These are phyloP conservation scores for Eulemur rubriventer DNA, from an alignment of 2,797 vertebrate species.

Conservation along the genomic window DNA sequence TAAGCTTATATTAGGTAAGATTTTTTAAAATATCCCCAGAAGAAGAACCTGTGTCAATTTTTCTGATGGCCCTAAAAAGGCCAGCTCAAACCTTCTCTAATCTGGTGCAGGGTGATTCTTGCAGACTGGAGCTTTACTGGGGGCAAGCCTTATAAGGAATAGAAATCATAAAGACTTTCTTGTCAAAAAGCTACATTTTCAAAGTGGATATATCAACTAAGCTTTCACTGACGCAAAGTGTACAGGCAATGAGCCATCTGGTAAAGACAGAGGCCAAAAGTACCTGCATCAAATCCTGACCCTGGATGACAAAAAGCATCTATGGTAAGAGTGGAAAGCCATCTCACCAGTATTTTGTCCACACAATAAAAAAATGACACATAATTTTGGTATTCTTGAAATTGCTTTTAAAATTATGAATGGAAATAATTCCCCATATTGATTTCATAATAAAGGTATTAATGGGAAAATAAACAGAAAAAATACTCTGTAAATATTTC, in stretches of 20 bases:
- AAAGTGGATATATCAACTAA: conserved; percentile 26
- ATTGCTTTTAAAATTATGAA: conserved; percentile 31
- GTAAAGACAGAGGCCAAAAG: conserved; percentile 40
- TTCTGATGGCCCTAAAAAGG: neutral
- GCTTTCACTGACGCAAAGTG: neutral
- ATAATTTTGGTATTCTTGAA: conserved; percentile 12
- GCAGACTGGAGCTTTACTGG: neutral
- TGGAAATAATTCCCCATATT: conserved; percentile 8
- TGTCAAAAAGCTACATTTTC: conserved; percentile 13
- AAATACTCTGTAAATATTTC: conserved; percentile 24
- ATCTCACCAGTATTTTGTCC: neutral
- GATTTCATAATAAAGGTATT: conserved; percentile 29
- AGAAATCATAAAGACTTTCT: conserved; percentile 23
- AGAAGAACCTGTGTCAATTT: neutral
- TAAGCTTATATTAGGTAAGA: neutral
- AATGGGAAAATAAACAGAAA: conserved; percentile 16
- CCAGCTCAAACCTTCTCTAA: neutral
- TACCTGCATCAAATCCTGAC: neutral
- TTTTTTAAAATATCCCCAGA: neutral
- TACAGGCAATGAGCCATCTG: neutral
- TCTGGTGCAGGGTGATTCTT: neutral
- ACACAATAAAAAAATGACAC: neutral
- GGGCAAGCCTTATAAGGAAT: neutral
- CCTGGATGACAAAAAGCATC: conserved; percentile 30
- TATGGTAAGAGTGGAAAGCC: neutral